Conservation (phyloP, 2,797 vertebrate species). For the Sciurus vulgaris region DNA sequence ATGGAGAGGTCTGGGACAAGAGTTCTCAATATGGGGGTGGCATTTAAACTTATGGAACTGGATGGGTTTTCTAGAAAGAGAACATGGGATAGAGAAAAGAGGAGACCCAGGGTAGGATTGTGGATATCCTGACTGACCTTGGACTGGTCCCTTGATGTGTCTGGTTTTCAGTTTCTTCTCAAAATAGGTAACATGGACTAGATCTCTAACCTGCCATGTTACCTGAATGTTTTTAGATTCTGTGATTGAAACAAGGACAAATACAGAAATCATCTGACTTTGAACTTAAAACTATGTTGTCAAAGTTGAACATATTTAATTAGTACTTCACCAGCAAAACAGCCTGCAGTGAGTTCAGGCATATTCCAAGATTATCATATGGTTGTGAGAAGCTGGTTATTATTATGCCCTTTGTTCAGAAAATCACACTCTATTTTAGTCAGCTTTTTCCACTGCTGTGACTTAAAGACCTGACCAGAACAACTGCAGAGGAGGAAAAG, state of each 20-base stretch:
- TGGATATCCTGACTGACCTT: background rate
- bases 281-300: slow-evolving; percentile 22
- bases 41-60: background rate
- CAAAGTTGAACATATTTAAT: background rate
- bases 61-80: background rate
- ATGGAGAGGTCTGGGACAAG: background rate
- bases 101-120: background rate
- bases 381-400: slow-evolving; percentile 7
- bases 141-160: background rate
- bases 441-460: too few species aligned
- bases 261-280: slow-evolving; percentile 13
- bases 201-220: background rate
- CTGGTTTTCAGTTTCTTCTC: slow-evolving; percentile 11
- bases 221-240: background rate
- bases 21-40: background rate
- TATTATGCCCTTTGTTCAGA: slow-evolving; percentile 43
- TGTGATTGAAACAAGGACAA: background rate
- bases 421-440: background rate
- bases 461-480: too few species aligned
- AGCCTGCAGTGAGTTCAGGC: background rate
- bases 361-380: background rate
- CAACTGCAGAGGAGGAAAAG: too few species aligned
- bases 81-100: background rate
- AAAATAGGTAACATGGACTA: background rate
- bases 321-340: background rate